Conservation (phyloP, 2,888 invertebrate genomes). For the Eupithecia tripunctaria region DNA sequence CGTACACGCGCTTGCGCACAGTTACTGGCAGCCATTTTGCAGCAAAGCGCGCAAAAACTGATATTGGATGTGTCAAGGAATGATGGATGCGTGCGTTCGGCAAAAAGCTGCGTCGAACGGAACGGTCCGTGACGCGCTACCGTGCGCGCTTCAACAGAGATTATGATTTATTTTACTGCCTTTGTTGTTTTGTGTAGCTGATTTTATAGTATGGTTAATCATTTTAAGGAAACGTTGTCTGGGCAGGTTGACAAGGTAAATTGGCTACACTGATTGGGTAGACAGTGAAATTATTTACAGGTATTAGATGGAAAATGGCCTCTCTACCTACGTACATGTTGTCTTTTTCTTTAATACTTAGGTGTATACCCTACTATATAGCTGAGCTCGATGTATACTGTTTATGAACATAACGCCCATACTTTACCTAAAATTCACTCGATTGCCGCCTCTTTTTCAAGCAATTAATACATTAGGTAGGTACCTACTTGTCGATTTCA, state of each 20-base stretch:
- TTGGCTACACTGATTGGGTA: constrained; percentile 14
- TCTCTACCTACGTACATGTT: not conserved
- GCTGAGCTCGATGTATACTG: too few relatives aligned
- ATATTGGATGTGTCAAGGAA: constrained; percentile 83
- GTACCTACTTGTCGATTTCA: too few relatives aligned
- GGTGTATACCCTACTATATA: not conserved
- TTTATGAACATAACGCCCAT: too few relatives aligned
- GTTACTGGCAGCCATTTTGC: constrained; percentile 68
- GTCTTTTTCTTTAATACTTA: not conserved
- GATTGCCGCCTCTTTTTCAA: too few relatives aligned
- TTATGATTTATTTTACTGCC: constrained; percentile 13
- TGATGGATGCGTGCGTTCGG: constrained; percentile 76
- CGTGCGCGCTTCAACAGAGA: constrained; percentile 26
- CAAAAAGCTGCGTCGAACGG: constrained; percentile 73
- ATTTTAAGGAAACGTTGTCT: constrained; percentile 16
- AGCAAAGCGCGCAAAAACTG: constrained; percentile 73
- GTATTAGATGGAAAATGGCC: not conserved
- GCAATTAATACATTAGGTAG: too few relatives aligned
- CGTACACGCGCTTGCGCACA: constrained; percentile 70
- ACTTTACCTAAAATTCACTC: too few relatives aligned
- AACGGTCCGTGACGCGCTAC: constrained; percentile 54
- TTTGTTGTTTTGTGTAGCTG: constrained; percentile 13
- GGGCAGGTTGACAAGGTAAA: constrained; percentile 12
- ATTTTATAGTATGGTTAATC: constrained; percentile 16
- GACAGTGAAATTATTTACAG: constrained; percentile 1